Evolutionary conservation across 2,888 invertebrate species (phyloP).

Genomic region (Myopa tessellatipennis): DNA sequence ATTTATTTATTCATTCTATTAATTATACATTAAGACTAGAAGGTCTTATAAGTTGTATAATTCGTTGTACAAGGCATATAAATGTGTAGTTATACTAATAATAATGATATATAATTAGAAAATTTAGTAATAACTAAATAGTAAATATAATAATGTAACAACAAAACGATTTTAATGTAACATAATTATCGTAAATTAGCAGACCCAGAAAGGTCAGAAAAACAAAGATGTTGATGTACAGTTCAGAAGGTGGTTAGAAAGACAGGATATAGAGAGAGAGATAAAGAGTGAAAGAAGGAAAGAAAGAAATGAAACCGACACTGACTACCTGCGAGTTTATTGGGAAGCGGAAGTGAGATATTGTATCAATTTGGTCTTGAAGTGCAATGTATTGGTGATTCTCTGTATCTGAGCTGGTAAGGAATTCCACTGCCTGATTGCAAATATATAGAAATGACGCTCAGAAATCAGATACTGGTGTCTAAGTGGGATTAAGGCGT

Average conservation of each 20-base stretch:
- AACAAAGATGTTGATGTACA: too few species aligned
- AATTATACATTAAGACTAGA: background rate
- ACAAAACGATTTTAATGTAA: too few species aligned
- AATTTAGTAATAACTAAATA: too few species aligned
- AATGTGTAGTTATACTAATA: too few species aligned
- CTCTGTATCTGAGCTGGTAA: background rate
- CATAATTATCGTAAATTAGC: too few species aligned
- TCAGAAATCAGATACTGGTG: background rate
- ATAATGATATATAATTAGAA: too few species aligned
- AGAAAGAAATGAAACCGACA: background rate
- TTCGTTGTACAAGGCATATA: too few species aligned
- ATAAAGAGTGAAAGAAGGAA: background rate
- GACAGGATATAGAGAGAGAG: background rate
- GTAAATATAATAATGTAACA: too few species aligned
- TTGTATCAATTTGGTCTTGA: background rate
- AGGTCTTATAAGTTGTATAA: too few species aligned
- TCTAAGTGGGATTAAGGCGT: background rate
- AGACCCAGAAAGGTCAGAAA: too few species aligned
- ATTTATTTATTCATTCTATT: too few species aligned
- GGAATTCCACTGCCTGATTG: conserved; percentile 1
- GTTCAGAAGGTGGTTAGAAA: too few species aligned
- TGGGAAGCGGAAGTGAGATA: background rate
- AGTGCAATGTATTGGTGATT: conserved; percentile 1
- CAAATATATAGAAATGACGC: conserved; percentile 11
- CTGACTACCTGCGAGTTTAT: background rate